A percentile compares a stretch with the other conserved stretches of the same genome.
Conservation (phyloP, 64 coral and sea anemone species). For the Actinia tenebrosa region DNA sequence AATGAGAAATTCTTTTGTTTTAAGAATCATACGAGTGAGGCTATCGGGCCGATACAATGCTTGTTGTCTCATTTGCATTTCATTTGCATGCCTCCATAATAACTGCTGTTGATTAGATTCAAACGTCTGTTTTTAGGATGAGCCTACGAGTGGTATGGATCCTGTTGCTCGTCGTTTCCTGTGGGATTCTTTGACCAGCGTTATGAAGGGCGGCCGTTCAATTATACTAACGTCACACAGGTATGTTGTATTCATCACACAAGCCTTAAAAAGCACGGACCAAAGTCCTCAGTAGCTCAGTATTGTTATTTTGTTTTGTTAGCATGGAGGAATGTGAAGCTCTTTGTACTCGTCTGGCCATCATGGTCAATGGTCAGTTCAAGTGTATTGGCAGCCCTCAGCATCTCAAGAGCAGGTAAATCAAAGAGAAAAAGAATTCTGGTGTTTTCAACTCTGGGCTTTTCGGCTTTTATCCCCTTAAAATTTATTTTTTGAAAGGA, state of each 20-base stretch:
- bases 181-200: constrained; percentile 80
- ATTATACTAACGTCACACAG: constrained; percentile 97
- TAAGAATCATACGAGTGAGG: no score
- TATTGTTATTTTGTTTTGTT: constrained; percentile 2
- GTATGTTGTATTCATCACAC: constrained; percentile 8
- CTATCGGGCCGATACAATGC: no score
- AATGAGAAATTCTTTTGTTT: no score
- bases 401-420: constrained; percentile 95
- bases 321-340: constrained; percentile 99
- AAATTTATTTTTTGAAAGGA: no score
- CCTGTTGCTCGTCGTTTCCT: constrained; percentile 89
- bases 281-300: no score
- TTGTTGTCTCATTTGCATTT: no score
- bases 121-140: constrained; percentile 39
- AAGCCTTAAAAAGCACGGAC: not conserved
- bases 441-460: no score
- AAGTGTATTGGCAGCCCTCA: constrained; percentile 90
- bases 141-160: constrained; percentile 95
- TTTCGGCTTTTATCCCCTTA: no score
- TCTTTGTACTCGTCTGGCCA: constrained; percentile 84
- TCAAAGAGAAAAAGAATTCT: not conserved
- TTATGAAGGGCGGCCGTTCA: constrained; percentile 92
- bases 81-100: no score
- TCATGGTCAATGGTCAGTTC: constrained; percentile 99
- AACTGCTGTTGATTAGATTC: no score